phyloP scores from a whole-genome alignment of 2,888 invertebrate genomes.

The Amiota minor region DNA sequence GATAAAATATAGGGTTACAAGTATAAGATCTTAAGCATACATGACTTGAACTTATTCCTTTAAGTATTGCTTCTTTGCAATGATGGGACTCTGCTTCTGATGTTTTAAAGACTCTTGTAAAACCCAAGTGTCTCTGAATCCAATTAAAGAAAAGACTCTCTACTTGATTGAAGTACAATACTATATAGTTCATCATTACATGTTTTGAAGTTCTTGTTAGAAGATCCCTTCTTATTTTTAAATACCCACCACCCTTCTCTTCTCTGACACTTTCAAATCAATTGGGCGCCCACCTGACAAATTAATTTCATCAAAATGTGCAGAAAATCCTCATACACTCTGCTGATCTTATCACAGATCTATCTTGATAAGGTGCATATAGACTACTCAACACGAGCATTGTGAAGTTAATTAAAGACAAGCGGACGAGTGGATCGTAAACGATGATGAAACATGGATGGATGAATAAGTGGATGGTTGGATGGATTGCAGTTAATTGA shows the following conservation, averaged over 20 bases:
- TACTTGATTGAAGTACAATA: too few species aligned
- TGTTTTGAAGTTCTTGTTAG: not conserved
- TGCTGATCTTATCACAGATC: constrained; percentile 54
- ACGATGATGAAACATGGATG: constrained; percentile 50
- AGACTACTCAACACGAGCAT: constrained; percentile 40
- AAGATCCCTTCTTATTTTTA: not conserved
- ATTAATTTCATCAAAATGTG: not conserved
- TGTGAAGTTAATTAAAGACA: constrained; percentile 64
- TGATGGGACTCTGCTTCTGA: too few species aligned
- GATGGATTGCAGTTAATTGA: constrained; percentile 70
- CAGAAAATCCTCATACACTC: constrained; percentile 1
- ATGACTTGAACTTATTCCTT: too few species aligned
- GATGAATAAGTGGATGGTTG: constrained; percentile 40
- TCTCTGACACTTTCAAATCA: too few species aligned
- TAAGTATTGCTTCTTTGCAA: too few species aligned
- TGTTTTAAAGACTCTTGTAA: too few species aligned
- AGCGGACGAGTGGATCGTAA: constrained; percentile 57
- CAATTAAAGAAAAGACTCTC: too few species aligned
- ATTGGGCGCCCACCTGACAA: not conserved
- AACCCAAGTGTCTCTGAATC: too few species aligned
- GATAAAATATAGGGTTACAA: too few species aligned
- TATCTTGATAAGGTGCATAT: constrained; percentile 55
- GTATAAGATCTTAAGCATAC: too few species aligned
- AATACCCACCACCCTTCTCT: too few species aligned
- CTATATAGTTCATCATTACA: not conserved